These are phyloP conservation scores for Sabatieria punctata DNA, from an alignment of 2,888 invertebrate genomes.

Conservation along the genomic window DNA sequence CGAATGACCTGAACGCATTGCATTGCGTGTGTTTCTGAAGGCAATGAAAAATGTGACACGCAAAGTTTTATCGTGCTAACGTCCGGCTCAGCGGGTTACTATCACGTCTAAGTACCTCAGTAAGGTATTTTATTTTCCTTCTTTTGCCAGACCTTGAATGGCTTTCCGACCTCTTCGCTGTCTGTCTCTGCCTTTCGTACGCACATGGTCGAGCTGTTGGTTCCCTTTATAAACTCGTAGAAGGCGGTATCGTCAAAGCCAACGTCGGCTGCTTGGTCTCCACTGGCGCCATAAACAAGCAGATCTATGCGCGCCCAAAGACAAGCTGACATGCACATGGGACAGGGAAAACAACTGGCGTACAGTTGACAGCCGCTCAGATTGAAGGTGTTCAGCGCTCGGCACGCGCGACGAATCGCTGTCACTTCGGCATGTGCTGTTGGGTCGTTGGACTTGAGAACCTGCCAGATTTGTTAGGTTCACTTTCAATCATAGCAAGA, in stretches of 20 bases:
- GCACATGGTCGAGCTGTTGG: too few species aligned
- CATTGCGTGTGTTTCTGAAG: too few species aligned
- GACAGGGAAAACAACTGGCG: conserved; percentile 26
- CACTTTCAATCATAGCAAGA: too few species aligned
- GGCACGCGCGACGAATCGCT: conserved; percentile 14
- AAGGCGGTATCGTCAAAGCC: not conserved
- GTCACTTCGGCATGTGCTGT: conserved; percentile 27
- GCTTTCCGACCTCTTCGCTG: conserved; percentile 8
- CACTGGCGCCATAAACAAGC: not conserved
- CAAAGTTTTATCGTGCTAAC: too few species aligned
- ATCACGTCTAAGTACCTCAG: too few species aligned
- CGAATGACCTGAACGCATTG: too few species aligned
- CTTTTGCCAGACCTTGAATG: conserved; percentile 20
- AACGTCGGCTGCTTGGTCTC: not conserved
- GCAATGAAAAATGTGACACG: too few species aligned
- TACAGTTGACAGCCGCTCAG: conserved; percentile 20
- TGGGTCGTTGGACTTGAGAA: conserved; percentile 20
- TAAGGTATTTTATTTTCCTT: conserved; percentile 17
- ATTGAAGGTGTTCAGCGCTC: conserved; percentile 9
- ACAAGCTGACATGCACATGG: conserved; percentile 26
- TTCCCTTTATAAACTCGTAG: not conserved
- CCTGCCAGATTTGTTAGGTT: too few species aligned
- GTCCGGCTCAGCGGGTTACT: too few species aligned
- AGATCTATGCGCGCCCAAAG: conserved; percentile 22
- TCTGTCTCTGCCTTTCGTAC: too few species aligned